These are phyloP conservation scores for Tonatia bakeri DNA, from an alignment of 2,113 vertebrate genomes.

Conservation along the genomic window DNA sequence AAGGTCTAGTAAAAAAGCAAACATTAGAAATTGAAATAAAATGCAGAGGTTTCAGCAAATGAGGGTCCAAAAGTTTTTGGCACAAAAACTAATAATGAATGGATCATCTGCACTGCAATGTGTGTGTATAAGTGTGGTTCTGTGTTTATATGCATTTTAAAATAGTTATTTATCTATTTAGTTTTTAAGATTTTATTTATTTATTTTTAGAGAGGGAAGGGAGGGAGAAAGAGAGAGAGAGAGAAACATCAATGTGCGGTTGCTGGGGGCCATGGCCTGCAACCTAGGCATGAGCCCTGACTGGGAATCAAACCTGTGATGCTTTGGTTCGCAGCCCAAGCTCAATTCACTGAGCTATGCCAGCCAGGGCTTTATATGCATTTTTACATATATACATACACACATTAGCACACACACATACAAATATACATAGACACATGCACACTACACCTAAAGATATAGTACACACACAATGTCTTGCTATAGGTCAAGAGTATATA, in stretches of 20 bases:
- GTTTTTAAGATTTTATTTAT: too few species aligned
- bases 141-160: too few species aligned
- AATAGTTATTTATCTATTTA: too few species aligned
- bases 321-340: too few species aligned
- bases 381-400: neutral
- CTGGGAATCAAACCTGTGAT: too few species aligned
- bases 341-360: too few species aligned
- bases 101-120: neutral
- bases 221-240: too few species aligned
- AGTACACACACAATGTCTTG: neutral
- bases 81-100: neutral
- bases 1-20: slow-evolving; percentile 19
- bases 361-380: too few species aligned
- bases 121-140: neutral
- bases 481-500: neutral
- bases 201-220: too few species aligned
- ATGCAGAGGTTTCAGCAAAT: neutral
- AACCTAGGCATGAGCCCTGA: too few species aligned
- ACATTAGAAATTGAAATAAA: slow-evolving; percentile 28
- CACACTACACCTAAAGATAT: neutral
- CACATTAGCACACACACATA: neutral
- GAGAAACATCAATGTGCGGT: too few species aligned
- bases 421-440: neutral
- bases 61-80: neutral
- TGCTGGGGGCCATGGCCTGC: too few species aligned